These are phyloP conservation scores for Cyrtonyx montezumae DNA, from an alignment of 2,113 vertebrate species.

Conservation along the genomic window DNA sequence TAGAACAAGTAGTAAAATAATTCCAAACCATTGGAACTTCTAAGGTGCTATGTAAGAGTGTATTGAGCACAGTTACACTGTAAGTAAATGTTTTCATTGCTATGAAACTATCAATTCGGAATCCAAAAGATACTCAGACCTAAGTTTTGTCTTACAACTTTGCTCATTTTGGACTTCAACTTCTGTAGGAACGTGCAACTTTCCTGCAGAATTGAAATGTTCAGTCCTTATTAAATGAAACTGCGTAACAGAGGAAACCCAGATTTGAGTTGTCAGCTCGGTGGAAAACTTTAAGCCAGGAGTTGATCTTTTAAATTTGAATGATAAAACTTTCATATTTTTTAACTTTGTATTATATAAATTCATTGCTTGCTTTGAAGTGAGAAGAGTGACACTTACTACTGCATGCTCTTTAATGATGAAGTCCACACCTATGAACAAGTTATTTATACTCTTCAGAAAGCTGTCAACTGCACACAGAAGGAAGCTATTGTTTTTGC, in stretches of 20 bases:
- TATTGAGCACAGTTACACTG: neutral
- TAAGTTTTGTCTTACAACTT: neutral
- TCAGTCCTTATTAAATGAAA: neutral
- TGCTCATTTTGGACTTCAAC: neutral
- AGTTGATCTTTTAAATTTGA: neutral
- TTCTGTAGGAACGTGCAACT: neutral
- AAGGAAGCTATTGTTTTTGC: conserved; percentile 97
- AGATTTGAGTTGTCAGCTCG: neutral
- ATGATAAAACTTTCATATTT: neutral
- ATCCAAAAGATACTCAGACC: neutral
- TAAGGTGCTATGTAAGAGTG: neutral
- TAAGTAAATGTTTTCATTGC: neutral
- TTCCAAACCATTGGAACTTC: neutral
- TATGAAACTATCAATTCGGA: neutral
- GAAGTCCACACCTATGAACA: conserved; percentile 99
- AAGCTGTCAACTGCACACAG: conserved; percentile 96
- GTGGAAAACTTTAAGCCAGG: neutral
- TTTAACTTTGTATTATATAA: neutral
- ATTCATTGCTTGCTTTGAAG: conserved; percentile 72
- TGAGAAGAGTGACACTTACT: conserved; percentile 89
- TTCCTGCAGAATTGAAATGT: neutral
- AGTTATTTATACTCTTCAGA: conserved; percentile 98
- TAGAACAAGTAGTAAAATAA: neutral
- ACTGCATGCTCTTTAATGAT: conserved; percentile 99
- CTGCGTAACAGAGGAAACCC: neutral